A percentile compares a stretch with the other conserved stretches of the same genome.
These are phyloP conservation scores for Hippolais icterina DNA, from an alignment of 2,113 vertebrate species.

Conservation along the genomic window DNA sequence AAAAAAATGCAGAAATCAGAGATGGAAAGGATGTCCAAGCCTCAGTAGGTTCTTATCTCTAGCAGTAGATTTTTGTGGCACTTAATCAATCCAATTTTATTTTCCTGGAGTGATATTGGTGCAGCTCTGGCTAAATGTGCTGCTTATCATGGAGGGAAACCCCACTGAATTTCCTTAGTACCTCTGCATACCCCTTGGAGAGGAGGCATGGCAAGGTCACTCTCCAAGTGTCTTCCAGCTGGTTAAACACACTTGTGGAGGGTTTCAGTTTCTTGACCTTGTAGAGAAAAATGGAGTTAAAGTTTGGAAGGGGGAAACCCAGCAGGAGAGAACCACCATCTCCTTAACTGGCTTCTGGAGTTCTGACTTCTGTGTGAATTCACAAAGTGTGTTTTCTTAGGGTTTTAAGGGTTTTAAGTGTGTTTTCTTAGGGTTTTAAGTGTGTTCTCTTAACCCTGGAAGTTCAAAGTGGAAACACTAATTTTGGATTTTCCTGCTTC, in stretches of 20 bases:
- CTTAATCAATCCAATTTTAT: not conserved
- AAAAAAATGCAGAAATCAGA: not conserved
- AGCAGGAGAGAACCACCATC: not conserved
- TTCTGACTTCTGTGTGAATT: not conserved
- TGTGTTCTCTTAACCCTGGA: not conserved
- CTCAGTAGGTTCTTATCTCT: not conserved
- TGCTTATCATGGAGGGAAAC: not conserved
- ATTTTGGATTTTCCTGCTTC: not conserved
- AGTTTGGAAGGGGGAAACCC: not conserved
- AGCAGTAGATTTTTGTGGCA: not conserved
- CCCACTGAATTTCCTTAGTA: not conserved
- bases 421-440: not conserved
- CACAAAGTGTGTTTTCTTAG: not conserved
- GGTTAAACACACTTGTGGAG: not conserved
- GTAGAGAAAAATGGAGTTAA: not conserved
- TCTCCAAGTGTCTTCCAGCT: not conserved
- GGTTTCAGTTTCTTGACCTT: not conserved
- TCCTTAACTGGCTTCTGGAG: not conserved
- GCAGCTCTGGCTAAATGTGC: not conserved
- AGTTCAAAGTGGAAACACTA: not conserved
- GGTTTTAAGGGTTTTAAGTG: too few relatives aligned
- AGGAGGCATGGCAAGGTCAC: not conserved
- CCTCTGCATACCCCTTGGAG: not conserved
- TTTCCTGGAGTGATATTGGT: not conserved
- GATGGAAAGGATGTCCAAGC: not conserved